These are phyloP conservation scores for Plusia festucae DNA, from an alignment of 2,888 invertebrate species.

Conservation along the genomic window DNA sequence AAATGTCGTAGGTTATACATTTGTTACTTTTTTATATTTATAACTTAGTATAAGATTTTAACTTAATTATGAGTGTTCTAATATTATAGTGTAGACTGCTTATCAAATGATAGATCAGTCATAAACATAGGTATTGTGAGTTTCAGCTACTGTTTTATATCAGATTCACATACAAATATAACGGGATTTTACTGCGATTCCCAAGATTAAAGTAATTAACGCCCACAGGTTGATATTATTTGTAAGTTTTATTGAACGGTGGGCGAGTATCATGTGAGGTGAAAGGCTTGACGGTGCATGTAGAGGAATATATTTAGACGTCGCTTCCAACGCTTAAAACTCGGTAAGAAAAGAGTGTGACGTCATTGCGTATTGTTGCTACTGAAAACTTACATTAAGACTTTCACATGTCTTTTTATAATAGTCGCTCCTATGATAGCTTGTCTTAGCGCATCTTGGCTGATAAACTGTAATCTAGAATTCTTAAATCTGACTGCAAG, in stretches of 20 bases:
- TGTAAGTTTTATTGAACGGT: constrained; percentile 50
- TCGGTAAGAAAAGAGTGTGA: background rate
- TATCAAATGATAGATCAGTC: constrained; percentile 60
- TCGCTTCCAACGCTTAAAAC: constrained; percentile 23
- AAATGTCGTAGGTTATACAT: too few relatives aligned
- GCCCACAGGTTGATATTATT: constrained; percentile 63
- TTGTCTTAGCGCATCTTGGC: too few relatives aligned
- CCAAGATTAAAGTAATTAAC: constrained; percentile 74
- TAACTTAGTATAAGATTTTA: too few relatives aligned
- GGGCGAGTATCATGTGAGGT: constrained; percentile 33
- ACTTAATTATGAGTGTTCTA: constrained; percentile 40
- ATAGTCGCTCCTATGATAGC: too few relatives aligned
- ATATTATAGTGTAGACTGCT: constrained; percentile 24
- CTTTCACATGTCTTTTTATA: too few relatives aligned
- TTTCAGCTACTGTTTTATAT: constrained; percentile 69
- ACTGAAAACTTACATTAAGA: background rate
- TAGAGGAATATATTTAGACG: too few relatives aligned
- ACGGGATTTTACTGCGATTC: constrained; percentile 69
- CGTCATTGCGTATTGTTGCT: background rate
- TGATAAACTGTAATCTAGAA: too few relatives aligned
- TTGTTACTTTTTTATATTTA: too few relatives aligned
- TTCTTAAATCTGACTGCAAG: too few relatives aligned
- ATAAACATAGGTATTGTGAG: constrained; percentile 48
- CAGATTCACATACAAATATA: constrained; percentile 68
- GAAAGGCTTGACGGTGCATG: constrained; percentile 29